Percentiles rank a stretch among this genome's conserved stretches.
Conservation (phyloP, 1,140 invertebrate species). For the Macrobrachium rosenbergii region DNA sequence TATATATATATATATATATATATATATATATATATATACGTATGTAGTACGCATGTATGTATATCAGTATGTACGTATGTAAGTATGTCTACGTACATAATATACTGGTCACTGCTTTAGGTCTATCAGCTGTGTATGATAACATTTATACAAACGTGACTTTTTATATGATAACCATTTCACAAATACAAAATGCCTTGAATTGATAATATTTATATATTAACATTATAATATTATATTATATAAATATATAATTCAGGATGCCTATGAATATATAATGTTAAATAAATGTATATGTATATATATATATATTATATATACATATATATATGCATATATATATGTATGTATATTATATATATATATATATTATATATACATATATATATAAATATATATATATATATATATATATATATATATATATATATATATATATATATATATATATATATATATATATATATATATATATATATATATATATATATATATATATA, state of each 20-base stretch:
- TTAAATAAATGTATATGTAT: background rate
- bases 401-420: too few species aligned
- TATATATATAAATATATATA: background rate
- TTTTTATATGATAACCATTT: too few species aligned
- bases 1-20: conserved; percentile 1
- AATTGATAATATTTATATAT: too few species aligned
- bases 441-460: background rate
- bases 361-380: conserved; percentile 7
- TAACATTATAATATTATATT: too few species aligned
- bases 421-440: conserved; percentile 17
- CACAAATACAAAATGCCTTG: too few species aligned
- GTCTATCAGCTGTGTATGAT: too few species aligned
- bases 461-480: conserved; percentile 14
- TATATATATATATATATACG: background rate
- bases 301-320: conserved; percentile 18
- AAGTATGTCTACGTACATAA: background rate
- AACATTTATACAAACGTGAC: too few species aligned
- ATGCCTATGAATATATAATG: background rate
- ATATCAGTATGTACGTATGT: background rate
- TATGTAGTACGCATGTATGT: background rate
- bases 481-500: conserved; percentile 13
- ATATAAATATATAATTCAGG: background rate
- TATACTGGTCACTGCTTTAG: too few species aligned
- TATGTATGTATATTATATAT: background rate
- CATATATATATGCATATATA: background rate